Base-by-base conservation (phyloP, 2,113 vertebrate genomes). In the Hyperopisus bebe region DNA sequence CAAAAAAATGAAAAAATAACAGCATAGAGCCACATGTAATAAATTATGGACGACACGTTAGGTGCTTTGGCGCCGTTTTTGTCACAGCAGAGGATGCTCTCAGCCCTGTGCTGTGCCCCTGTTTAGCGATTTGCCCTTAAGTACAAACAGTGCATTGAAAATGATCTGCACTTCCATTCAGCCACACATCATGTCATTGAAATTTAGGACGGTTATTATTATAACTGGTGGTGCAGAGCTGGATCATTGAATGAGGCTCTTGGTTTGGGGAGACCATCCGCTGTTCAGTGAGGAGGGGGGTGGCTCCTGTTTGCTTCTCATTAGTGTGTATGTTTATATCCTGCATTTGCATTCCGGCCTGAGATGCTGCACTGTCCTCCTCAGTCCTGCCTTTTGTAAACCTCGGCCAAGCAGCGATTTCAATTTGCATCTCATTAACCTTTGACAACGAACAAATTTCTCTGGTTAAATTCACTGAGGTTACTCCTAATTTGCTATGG, bases 391-490 rank as follows among this genome's bases (percentile, higher is more conserved):
- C 80, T 83, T 83, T 19, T 31, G 48, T 53, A 89, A 89, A 42
- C 74, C 47, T 89, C 15, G 19, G 88, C 50, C 31, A 77, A 88
- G 66, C 13, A 51, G 47, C 27, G 47, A 77, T 77, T 88, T 88
- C 47, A 77, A 35, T 89, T 89, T 82, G 70, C 74, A 83, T 89
- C 50, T 89, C 70, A 35, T 89, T 89, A 89, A 89, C 27, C 11
- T 70, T 27, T 77, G 44, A 88, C 44, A 88, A 48, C 48, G 47
- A 88, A 80, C 46, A 47, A 44, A 47, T 88, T 88, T 66, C 74
- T 88, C 44, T n/a, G 47, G n/a, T 47, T 35, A n/a, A 50, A 48
- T 70, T 77, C 66, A 21, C 46, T 42, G 24, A 50, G 88, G n/a
- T 51, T 27, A 88, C 74, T 48, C 39, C 24, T 50, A 19, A 15